Conservation (phyloP, 1,140 invertebrate genomes). For the Ylistrum balloti region DNA sequence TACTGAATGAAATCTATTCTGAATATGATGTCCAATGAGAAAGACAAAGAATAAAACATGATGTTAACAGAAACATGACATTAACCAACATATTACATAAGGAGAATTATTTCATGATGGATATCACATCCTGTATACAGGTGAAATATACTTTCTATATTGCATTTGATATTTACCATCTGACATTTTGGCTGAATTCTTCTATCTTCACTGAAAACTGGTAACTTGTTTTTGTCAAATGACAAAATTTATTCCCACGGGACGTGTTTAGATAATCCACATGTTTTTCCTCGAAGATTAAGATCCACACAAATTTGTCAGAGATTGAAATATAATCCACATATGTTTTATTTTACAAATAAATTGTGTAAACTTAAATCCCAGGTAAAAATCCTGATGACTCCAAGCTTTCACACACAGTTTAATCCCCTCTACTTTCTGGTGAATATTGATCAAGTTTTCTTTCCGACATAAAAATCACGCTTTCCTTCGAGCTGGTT, state of each 20-base stretch:
- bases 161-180: not conserved
- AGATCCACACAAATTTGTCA: not conserved
- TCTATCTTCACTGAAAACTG: not conserved
- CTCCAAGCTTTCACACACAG: not conserved
- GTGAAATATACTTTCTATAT: too few species aligned
- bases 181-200: not conserved
- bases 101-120: too few species aligned
- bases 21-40: too few species aligned
- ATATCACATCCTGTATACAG: too few species aligned
- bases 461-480: conserved; percentile 18
- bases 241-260: not conserved
- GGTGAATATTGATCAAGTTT: conserved; percentile 28
- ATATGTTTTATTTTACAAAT: not conserved
- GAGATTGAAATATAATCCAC: not conserved
- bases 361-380: not conserved
- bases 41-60: not conserved
- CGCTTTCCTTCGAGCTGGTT: not conserved
- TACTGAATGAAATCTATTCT: too few species aligned
- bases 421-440: not conserved
- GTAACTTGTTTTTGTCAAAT: not conserved
- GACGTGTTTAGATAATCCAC: not conserved
- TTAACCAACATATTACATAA: not conserved
- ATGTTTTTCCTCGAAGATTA: not conserved
- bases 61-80: not conserved
- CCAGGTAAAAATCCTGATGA: not conserved